Evolutionary conservation across 2,797 vertebrate genomes (phyloP), one percentile per base, ranked within the genome.

Genomic region (Tachyglossus aculeatus): DNA sequence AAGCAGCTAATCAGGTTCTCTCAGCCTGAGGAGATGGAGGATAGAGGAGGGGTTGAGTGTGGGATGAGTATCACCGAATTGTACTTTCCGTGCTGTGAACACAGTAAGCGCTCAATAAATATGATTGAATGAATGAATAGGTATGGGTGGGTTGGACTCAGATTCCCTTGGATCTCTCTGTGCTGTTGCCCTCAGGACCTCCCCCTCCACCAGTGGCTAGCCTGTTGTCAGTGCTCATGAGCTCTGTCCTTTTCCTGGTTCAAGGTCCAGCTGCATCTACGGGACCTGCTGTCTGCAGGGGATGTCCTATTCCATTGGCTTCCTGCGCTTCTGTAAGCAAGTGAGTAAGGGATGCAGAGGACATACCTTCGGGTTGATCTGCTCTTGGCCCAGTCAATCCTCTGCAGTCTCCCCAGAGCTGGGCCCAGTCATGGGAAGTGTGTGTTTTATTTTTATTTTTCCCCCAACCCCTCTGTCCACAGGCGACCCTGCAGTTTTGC

Each of bases 401-500:
- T 16, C 6, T 6, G 38, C 13, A 14, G 14, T 14, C 5, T 19
- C 22, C 5, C 3, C 24, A 29, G 44, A 2, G 15, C 24, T 14
- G 5, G 1, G 9, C 44, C 29, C n/a, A 5, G 19, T 0, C 2
- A 8, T 34, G 37, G 9, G 21, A 54, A 1, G 1, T 37, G 25
- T 22, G 39, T 60, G 13, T n/a, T 6, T 21, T 21, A 19, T 7
- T 32, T n/a, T n/a, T n/a, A n/a, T n/a, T n/a, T n/a, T n/a, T n/a
- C 9, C 56, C 54, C 61, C 12, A 15, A 71, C 22, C 53, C 70
- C 71, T 40, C 64, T 44, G 25, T 34, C 60, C 88, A 61, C 88
- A 99, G 97, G 98, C 97, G 36, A 99, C 97, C 0, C 94, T 99
- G 79, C 98, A 99, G 93, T 99, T 99, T 93, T 99, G 98, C 65